phyloP scores from a whole-genome alignment of 2,113 vertebrate genomes.

The Oncorhynchus gorbuscha region DNA sequence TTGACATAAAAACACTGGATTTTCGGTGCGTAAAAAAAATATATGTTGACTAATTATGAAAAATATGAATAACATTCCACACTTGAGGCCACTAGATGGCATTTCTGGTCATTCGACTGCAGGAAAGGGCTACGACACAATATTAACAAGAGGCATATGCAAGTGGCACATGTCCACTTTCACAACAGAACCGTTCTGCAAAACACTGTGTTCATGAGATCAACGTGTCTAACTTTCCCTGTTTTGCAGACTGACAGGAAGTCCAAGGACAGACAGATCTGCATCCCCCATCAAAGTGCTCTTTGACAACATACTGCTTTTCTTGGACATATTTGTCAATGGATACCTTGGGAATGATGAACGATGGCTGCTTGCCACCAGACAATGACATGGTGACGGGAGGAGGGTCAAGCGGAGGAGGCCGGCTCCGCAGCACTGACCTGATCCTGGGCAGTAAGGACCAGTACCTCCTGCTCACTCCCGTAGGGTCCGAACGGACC shows the following conservation, averaged over 20 bases:
- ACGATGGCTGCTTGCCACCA: constrained; percentile 68
- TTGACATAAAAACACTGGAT: no score
- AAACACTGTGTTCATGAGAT: neutral
- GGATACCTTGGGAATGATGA: constrained; percentile 74
- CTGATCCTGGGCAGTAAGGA: constrained; percentile 80
- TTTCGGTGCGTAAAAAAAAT: no score
- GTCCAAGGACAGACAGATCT: constrained; percentile 11
- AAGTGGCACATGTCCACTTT: no score
- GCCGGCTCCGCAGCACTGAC: constrained; percentile 76
- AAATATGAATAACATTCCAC: no score
- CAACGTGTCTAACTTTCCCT: neutral
- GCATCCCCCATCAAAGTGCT: constrained; percentile 8
- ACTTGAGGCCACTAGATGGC: no score
- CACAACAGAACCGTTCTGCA: neutral
- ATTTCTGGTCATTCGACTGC: no score
- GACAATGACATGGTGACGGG: constrained; percentile 76
- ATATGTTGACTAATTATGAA: no score
- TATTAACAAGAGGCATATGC: no score
- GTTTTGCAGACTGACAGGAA: neutral
- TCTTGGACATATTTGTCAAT: constrained; percentile 78
- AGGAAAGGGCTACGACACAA: no score
- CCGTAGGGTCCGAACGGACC: constrained; percentile 40
- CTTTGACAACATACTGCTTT: constrained; percentile 23
- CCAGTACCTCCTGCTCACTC: constrained; percentile 72
- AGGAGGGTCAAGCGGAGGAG: constrained; percentile 57